A percentile compares a stretch with the other conserved stretches of the same genome.
Evolutionary conservation across 2,888 invertebrate species (phyloP).

Genomic region (Eupithecia dodoneata): DNA sequence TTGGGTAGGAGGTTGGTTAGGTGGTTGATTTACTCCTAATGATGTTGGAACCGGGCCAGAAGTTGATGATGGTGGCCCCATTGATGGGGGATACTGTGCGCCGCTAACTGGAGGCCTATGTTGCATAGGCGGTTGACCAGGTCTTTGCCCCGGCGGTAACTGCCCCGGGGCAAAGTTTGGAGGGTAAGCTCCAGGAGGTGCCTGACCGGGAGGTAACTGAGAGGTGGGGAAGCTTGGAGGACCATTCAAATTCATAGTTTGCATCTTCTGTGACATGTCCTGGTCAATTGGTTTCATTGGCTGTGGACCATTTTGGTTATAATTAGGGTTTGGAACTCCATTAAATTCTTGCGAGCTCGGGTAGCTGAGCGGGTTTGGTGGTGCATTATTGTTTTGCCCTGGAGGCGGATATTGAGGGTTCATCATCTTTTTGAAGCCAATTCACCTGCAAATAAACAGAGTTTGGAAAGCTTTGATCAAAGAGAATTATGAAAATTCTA

Average conservation of each 20-base stretch:
- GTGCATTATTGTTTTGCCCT: slow-evolving; percentile 78
- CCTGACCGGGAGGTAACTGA: slow-evolving; percentile 66
- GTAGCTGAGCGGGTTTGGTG: slow-evolving; percentile 67
- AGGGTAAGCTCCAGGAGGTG: slow-evolving; percentile 61
- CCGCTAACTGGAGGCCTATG: slow-evolving; percentile 57
- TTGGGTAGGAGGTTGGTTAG: slow-evolving; percentile 43
- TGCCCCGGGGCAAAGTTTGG: slow-evolving; percentile 60
- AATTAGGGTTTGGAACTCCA: slow-evolving; percentile 74
- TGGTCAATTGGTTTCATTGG: slow-evolving; percentile 56
- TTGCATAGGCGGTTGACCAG: slow-evolving; percentile 37
- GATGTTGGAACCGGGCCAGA: slow-evolving; percentile 52
- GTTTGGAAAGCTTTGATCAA: neutral
- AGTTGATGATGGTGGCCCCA: slow-evolving; percentile 56
- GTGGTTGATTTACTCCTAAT: slow-evolving; percentile 53
- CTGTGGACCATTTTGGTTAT: slow-evolving; percentile 63
- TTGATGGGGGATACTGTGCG: slow-evolving; percentile 54
- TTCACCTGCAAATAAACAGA: slow-evolving; percentile 51
- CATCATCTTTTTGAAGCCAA: slow-evolving; percentile 73
- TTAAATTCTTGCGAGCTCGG: slow-evolving; percentile 73
- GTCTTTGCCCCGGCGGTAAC: slow-evolving; percentile 49
- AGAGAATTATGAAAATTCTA: neutral
- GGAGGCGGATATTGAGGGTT: slow-evolving; percentile 79
- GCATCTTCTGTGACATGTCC: slow-evolving; percentile 79
- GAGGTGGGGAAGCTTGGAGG: slow-evolving; percentile 56
- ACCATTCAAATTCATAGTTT: slow-evolving; percentile 74